These are phyloP conservation scores for Synergus itoensis DNA, from an alignment of 2,888 invertebrate genomes.

Conservation along the genomic window DNA sequence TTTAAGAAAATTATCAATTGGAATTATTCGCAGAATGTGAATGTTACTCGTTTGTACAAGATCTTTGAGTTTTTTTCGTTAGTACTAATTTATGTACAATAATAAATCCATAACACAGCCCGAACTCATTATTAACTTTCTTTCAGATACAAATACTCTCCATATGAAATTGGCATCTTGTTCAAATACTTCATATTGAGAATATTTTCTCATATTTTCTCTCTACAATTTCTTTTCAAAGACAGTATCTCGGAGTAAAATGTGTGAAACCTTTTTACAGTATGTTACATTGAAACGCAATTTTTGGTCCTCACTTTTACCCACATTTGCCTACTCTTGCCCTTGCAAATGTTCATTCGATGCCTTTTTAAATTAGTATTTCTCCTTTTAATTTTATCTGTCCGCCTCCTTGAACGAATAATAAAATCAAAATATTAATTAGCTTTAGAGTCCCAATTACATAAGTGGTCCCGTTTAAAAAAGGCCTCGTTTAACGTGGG, in stretches of 20 bases:
- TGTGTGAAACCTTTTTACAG: background rate
- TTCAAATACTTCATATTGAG: background rate
- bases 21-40: background rate
- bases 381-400: background rate
- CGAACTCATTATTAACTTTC: background rate
- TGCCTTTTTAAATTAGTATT: background rate
- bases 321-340: background rate
- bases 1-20: background rate
- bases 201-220: background rate
- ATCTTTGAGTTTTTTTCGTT: conserved; percentile 6
- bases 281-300: background rate
- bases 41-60: background rate
- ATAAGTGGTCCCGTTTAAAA: conserved; percentile 33
- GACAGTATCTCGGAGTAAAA: background rate
- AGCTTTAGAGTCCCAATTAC: background rate
- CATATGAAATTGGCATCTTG: background rate
- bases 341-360: conserved; percentile 3
- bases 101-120: conserved; percentile 18
- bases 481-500: background rate
- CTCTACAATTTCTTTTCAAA: background rate
- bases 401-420: background rate
- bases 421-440: conserved; percentile 14
- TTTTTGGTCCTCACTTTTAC: background rate
- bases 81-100: conserved; percentile 2
- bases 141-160: background rate